Conservation (phyloP, 2,113 vertebrate species). For the Xyliphius kryptos region DNA sequence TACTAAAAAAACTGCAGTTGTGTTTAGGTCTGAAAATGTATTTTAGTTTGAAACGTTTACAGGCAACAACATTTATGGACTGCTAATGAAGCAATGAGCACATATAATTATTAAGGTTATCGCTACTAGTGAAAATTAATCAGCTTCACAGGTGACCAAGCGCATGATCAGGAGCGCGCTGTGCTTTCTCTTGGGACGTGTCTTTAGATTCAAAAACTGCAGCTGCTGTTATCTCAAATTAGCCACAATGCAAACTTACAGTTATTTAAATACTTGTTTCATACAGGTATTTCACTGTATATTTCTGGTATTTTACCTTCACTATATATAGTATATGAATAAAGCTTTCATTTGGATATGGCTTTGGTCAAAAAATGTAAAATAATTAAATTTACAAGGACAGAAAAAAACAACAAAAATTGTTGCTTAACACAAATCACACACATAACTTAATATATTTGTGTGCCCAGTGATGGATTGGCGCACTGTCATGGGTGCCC, state of each 20-base stretch:
- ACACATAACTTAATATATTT: no score
- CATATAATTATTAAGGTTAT: conserved; percentile 43
- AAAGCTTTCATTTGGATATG: no score
- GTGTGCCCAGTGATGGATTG: no score
- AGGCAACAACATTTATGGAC: conserved; percentile 26
- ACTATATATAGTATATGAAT: no score
- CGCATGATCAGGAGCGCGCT: conserved; percentile 22
- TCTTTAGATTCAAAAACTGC: conserved; percentile 10
- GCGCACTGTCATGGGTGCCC: no score
- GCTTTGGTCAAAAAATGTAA: no score
- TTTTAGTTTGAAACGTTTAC: conserved; percentile 35
- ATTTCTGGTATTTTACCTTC: no score
- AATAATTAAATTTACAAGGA: no score
- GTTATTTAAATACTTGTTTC: no score
- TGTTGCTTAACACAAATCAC: no score
- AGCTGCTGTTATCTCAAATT: conserved; percentile 10
- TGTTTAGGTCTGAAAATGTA: conserved; percentile 44
- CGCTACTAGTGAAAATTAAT: conserved; percentile 41
- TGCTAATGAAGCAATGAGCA: conserved; percentile 40
- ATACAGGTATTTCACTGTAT: no score
- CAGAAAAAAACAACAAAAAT: no score
- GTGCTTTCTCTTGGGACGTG: conserved; percentile 16
- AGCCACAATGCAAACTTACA: conserved; percentile 13
- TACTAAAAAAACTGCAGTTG: conserved; percentile 23
- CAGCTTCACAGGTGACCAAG: conserved; percentile 42